phyloP scores from a whole-genome alignment of 2,797 vertebrate genomes.

The Crenichthys baileyi region DNA sequence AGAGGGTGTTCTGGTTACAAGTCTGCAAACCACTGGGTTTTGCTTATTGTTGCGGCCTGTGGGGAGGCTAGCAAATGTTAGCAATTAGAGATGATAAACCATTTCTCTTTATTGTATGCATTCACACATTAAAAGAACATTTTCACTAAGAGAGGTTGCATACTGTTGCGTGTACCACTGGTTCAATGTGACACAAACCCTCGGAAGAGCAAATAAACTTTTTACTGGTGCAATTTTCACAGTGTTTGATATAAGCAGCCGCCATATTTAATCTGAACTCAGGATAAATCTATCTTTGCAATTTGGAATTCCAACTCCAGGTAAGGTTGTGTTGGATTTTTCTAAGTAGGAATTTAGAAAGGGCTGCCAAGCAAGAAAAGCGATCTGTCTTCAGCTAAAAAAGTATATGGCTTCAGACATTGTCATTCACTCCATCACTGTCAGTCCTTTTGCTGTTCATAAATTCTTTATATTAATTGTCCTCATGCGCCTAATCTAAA shows the following conservation, averaged over 20 bases:
- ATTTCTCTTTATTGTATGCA: background rate
- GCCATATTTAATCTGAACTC: too few species aligned
- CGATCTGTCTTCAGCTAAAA: background rate
- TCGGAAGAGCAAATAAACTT: background rate
- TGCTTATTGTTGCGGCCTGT: background rate
- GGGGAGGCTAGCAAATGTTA: background rate
- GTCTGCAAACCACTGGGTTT: background rate
- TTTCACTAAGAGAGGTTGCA: too few species aligned
- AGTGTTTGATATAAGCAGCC: background rate
- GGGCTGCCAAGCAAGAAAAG: too few species aligned
- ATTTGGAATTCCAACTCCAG: background rate
- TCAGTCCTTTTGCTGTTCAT: background rate
- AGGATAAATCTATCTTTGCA: too few species aligned
- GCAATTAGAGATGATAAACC: background rate
- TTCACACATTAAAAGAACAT: background rate
- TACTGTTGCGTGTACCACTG: too few species aligned
- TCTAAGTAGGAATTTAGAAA: background rate
- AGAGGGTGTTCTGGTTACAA: background rate
- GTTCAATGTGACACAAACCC: background rate
- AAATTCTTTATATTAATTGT: too few species aligned
- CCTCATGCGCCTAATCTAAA: background rate
- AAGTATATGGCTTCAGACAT: background rate
- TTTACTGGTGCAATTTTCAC: background rate
- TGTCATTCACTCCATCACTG: background rate
- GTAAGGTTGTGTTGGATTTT: background rate